Evolutionary conservation across 2,888 invertebrate species (phyloP), one percentile per base, ranked within the genome.

Genomic region (Adineta ricciae): DNA sequence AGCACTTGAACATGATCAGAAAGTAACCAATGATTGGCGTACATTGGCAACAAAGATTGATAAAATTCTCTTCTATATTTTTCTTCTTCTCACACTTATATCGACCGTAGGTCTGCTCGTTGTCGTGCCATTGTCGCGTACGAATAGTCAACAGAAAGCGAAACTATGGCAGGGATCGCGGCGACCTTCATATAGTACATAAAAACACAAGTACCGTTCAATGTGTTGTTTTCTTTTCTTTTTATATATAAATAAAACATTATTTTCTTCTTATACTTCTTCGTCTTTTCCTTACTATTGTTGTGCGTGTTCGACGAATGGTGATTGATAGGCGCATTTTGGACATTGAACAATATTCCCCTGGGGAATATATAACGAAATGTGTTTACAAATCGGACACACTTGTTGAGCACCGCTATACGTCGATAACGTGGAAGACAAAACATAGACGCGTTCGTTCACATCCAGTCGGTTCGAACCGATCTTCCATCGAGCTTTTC

Each of bases 41-140:
- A 90, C 91, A 83, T 89, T 92, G 41, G 92, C 92, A 9, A 90
- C 91, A 87, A 90, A 90, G 73, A 90, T 92, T 41, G 92, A 92
- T 88, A 88, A 92, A 83, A 89, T 92, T 83, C 89, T 92, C 41
- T 92, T 92, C 88, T 92, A 92, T 91, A 89, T 92, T 56, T 92
- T 92, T 88, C 89, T 92, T 27, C 86, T 91, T 38, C 90, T 91
- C 36, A 92, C 92, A 0, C 87, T 91, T n/a, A 87, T 90, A 56
- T 92, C 92, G 54, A 92, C 92, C 0, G 87, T 91, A 52, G 89
- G 91, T 21, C 90, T 92, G 84, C 89, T 92, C 9, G 90, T 92
- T 50, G 89, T 92, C 84, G 90, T 92, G 16, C 92, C 92, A 27
- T 82, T 82, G 38, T 86, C 84, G 83, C 78, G 86, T 50, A 86